Evolutionary conservation across 2,113 vertebrate genomes (phyloP).

Genomic region (Cinclus mexicanus): DNA sequence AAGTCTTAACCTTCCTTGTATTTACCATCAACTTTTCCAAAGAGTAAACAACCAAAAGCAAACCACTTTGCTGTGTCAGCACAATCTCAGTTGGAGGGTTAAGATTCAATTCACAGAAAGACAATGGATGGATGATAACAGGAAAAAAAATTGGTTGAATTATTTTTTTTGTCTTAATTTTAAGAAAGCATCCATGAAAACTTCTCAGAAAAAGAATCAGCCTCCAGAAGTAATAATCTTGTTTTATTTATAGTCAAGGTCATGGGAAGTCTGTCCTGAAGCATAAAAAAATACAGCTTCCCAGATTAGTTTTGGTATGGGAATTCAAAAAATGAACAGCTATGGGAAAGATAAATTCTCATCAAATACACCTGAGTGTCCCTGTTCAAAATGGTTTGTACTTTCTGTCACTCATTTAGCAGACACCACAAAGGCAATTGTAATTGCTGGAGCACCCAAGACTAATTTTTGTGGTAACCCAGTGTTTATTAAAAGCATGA

Average conservation of each 20-base stretch:
- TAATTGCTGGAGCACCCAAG: neutral
- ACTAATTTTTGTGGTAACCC: neutral
- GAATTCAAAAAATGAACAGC: slow-evolving; percentile 49
- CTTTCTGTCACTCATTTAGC: neutral
- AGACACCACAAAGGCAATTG: neutral
- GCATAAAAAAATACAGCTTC: slow-evolving; percentile 17
- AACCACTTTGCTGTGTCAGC: neutral
- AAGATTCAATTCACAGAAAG: neutral
- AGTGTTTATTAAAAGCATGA: accelerated
- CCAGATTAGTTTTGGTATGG: slow-evolving; percentile 45
- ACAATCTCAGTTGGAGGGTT: neutral
- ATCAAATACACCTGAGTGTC: slow-evolving; percentile 47
- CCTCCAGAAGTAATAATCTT: slow-evolving; percentile 52
- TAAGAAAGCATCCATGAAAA: neutral
- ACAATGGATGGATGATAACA: neutral
- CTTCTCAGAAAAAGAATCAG: slow-evolving; percentile 9
- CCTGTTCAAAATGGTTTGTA: neutral
- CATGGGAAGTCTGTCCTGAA: slow-evolving; percentile 45
- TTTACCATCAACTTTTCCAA: neutral
- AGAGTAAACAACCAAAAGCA: neutral
- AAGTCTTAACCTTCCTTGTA: neutral
- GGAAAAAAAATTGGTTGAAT: neutral
- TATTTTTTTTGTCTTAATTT: neutral
- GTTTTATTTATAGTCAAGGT: slow-evolving; percentile 61
- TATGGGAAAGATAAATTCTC: slow-evolving; percentile 59